Evolutionary conservation across 2,113 vertebrate genomes (phyloP).

Genomic region (Axis porcinus): DNA sequence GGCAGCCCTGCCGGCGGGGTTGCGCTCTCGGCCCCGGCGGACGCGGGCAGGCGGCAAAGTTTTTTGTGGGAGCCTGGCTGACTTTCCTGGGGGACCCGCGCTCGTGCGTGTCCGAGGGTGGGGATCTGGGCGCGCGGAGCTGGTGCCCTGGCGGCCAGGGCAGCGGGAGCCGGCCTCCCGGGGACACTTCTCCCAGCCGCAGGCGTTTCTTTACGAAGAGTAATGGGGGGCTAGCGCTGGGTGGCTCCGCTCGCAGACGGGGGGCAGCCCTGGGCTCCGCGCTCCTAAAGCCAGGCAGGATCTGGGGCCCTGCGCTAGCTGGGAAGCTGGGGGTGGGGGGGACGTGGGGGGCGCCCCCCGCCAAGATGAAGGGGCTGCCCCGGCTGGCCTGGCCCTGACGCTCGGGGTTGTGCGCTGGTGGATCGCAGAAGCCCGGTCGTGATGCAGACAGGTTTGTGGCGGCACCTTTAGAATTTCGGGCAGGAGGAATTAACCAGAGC

Average conservation of each 20-base stretch:
- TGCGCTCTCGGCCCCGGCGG: background rate
- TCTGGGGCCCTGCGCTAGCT: constrained; percentile 7
- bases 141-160: constrained; percentile 23
- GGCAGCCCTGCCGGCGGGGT: background rate
- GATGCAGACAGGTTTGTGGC: constrained; percentile 84
- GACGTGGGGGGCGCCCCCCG: constrained; percentile 36
- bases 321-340: background rate
- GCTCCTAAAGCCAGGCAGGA: background rate
- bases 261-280: constrained; percentile 43
- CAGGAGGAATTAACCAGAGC: constrained; percentile 52
- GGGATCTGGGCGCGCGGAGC: background rate
- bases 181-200: constrained; percentile 22
- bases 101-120: background rate
- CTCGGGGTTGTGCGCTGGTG: constrained; percentile 74
- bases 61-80: constrained; percentile 75
- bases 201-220: constrained; percentile 63
- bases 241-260: background rate
- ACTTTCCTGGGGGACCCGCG: constrained; percentile 61
- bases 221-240: background rate
- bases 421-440: constrained; percentile 77
- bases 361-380: constrained; percentile 64
- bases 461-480: constrained; percentile 45
- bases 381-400: constrained; percentile 59
- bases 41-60: constrained; percentile 67
- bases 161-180: constrained; percentile 22